Evolutionary conservation across 2,888 invertebrate species (phyloP).

Genomic region (Sepiola atlantica): DNA sequence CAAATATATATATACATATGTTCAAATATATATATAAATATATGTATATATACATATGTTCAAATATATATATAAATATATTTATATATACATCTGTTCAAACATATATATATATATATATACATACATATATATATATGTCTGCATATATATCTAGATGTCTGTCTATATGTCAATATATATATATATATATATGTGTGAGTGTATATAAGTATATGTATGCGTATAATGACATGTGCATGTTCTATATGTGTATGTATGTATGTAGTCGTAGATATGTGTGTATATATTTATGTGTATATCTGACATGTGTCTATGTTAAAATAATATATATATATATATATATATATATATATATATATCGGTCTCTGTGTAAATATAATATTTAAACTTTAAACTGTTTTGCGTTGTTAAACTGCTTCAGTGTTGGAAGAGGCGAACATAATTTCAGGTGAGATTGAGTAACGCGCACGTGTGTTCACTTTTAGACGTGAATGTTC

Average conservation of each 20-base stretch:
- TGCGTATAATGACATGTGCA: background rate
- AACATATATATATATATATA: background rate
- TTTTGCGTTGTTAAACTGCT: too few species aligned
- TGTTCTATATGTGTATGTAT: background rate
- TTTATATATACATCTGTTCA: background rate
- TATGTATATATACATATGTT: background rate
- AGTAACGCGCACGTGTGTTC: too few species aligned
- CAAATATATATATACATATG: background rate
- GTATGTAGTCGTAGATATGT: background rate
- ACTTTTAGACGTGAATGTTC: too few species aligned
- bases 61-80: background rate
- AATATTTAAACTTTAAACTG: too few species aligned
- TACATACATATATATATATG: background rate
- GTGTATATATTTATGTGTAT: too few species aligned
- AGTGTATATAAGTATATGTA: background rate
- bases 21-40: background rate
- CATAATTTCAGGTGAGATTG: too few species aligned
- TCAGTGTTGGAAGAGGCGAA: too few species aligned
- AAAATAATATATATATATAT: too few species aligned
- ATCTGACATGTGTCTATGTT: too few species aligned
- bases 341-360: too few species aligned
- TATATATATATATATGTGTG: background rate
- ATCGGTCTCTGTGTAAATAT: too few species aligned
- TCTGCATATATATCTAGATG: background rate
- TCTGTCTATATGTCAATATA: too few species aligned